phyloP scores from a whole-genome alignment of 2,888 invertebrate species.

The Venusia cambrica region DNA sequence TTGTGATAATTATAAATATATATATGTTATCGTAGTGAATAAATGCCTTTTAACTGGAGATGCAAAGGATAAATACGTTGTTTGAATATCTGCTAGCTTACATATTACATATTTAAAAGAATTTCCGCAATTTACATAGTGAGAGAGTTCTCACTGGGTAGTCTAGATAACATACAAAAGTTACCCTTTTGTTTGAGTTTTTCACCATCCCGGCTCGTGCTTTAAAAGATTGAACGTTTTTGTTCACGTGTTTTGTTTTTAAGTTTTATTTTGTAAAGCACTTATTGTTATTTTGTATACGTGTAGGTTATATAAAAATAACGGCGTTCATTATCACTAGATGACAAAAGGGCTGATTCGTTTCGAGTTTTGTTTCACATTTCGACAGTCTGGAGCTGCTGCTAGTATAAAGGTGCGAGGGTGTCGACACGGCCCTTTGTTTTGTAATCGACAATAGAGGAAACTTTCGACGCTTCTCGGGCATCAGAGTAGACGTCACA shows the following conservation, averaged over 20 bases:
- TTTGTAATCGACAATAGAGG: conserved; percentile 66
- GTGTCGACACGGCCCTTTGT: conserved; percentile 77
- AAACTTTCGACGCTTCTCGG: conserved; percentile 51
- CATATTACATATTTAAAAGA: no score
- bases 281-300: conserved; percentile 27
- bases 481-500: conserved; percentile 49
- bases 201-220: conserved; percentile 17
- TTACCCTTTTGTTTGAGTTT: conserved; percentile 15
- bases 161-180: no score
- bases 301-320: conserved; percentile 52
- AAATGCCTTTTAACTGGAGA: no score
- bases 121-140: no score
- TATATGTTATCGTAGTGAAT: no score
- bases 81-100: no score
- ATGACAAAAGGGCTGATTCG: conserved; percentile 58
- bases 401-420: conserved; percentile 68
- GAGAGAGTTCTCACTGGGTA: no score
- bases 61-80: no score
- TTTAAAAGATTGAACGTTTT: conserved; percentile 17
- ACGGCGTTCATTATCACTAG: conserved; percentile 64
- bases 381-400: conserved; percentile 58
- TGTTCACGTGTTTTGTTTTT: no score
- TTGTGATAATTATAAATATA: no score
- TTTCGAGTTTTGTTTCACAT: conserved; percentile 63
- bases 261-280: conserved; percentile 11